A percentile compares a stretch with the other conserved stretches of the same genome.
phyloP scores from a whole-genome alignment of 2,797 vertebrate species.

The Eleutherodactylus coqui region DNA sequence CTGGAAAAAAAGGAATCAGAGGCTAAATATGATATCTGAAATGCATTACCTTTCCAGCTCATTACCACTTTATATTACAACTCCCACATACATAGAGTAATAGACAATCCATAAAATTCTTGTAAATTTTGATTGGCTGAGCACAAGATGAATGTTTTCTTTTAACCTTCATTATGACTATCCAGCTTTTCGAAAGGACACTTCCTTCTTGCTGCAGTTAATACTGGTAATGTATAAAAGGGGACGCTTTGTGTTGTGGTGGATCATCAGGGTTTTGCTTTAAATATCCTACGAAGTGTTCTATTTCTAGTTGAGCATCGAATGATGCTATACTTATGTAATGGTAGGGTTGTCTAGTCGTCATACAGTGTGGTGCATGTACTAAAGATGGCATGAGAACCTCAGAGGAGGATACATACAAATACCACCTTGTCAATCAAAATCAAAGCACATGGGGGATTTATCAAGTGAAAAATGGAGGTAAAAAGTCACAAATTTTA shows the following conservation, averaged over 20 bases:
- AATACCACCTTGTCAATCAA: too few relatives aligned
- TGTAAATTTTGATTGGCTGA: constrained; percentile 61
- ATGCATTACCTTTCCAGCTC: constrained; percentile 63
- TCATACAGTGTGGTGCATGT: not conserved
- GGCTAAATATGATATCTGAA: constrained; percentile 63
- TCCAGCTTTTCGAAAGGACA: constrained; percentile 51
- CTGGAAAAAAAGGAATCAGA: constrained; percentile 56
- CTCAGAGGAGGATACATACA: too few relatives aligned
- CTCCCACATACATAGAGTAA: constrained; percentile 61
- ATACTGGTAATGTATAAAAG: constrained; percentile 25
- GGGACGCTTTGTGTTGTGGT: not conserved
- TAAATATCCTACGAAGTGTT: not conserved
- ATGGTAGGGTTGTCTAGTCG: not conserved
- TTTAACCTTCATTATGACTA: constrained; percentile 62
- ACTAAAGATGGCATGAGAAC: too few relatives aligned
- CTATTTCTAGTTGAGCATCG: not conserved
- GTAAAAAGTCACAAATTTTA: too few relatives aligned
- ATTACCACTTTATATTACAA: constrained; percentile 65
- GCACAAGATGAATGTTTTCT: constrained; percentile 60
- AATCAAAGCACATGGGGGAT: too few relatives aligned
- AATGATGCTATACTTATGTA: not conserved
- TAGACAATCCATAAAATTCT: constrained; percentile 60
- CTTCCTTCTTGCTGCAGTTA: constrained; percentile 47
- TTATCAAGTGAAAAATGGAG: too few relatives aligned
- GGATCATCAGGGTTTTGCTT: not conserved